These are phyloP conservation scores for Ypsolopha sequella DNA, from an alignment of 2,888 invertebrate species.

Conservation along the genomic window DNA sequence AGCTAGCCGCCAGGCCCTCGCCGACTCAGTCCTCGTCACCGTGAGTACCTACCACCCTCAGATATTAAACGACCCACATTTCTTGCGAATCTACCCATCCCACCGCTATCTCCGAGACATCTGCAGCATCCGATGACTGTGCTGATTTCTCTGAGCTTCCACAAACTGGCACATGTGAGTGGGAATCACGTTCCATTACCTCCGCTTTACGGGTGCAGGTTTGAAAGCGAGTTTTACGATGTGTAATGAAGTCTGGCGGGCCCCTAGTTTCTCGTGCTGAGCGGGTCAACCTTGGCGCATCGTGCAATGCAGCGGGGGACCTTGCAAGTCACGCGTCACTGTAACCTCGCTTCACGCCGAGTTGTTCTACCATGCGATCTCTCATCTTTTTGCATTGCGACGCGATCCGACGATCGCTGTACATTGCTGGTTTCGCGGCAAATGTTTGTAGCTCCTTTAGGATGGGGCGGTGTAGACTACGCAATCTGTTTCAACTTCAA, in stretches of 20 bases:
- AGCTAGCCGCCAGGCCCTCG: conserved; percentile 22
- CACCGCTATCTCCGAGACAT: not conserved
- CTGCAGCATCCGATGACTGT: not conserved
- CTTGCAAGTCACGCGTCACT: conserved; percentile 72
- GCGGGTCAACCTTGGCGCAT: conserved; percentile 68
- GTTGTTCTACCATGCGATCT: conserved; percentile 46
- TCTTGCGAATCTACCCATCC: not conserved
- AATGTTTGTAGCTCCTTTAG: not conserved
- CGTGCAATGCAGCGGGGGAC: conserved; percentile 69
- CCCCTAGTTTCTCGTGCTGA: conserved; percentile 34
- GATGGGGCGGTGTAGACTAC: conserved; percentile 6
- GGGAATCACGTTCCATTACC: not conserved
- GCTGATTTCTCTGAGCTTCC: conserved; percentile 1
- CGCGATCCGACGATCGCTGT: conserved; percentile 2
- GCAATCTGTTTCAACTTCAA: conserved; percentile 23
- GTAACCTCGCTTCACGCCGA: conserved; percentile 67
- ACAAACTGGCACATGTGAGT: not conserved
- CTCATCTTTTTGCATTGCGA: conserved; percentile 16
- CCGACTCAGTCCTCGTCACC: conserved; percentile 14
- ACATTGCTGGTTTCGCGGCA: conserved; percentile 27
- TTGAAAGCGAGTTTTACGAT: not conserved
- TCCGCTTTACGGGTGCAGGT: not conserved
- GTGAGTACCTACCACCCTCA: conserved; percentile 16
- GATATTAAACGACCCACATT: not conserved
- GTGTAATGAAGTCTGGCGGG: conserved; percentile 11